A percentile compares a stretch with the other conserved stretches of the same genome.
Evolutionary conservation across 2,797 vertebrate genomes (phyloP).

Genomic region (Prionace glauca): DNA sequence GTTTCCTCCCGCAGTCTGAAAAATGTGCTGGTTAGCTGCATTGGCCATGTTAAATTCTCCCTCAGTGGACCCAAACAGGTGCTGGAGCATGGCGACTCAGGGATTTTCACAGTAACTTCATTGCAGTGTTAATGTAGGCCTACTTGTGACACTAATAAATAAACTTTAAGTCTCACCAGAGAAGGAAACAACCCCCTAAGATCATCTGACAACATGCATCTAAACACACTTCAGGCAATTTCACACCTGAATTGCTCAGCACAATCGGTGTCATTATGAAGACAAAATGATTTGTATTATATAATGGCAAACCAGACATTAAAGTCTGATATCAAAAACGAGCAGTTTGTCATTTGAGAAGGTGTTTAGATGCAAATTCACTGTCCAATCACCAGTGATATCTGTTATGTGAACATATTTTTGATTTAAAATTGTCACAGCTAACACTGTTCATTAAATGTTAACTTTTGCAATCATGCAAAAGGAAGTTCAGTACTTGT

Average conservation of each 20-base stretch:
- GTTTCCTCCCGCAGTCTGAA: too few relatives aligned
- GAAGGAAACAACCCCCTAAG: not conserved
- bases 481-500: not conserved
- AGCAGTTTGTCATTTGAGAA: not conserved
- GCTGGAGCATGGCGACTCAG: too few relatives aligned
- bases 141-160: too few relatives aligned
- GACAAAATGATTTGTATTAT: not conserved
- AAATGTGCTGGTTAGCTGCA: too few relatives aligned
- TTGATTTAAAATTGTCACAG: not conserved
- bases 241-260: not conserved
- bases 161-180: not conserved
- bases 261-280: conserved; percentile 6
- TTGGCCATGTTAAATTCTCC: too few relatives aligned
- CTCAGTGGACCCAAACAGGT: too few relatives aligned
- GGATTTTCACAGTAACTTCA: too few relatives aligned
- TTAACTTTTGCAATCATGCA: not conserved
- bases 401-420: not conserved
- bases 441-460: not conserved
- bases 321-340: not conserved
- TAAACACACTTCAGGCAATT: conserved; percentile 14
- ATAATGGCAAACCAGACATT: not conserved
- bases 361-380: not conserved
- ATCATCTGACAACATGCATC: not conserved
- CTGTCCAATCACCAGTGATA: not conserved
- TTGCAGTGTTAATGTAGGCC: too few relatives aligned